phyloP scores from a whole-genome alignment of 2,113 vertebrate species.

The Pluvialis apricaria region DNA sequence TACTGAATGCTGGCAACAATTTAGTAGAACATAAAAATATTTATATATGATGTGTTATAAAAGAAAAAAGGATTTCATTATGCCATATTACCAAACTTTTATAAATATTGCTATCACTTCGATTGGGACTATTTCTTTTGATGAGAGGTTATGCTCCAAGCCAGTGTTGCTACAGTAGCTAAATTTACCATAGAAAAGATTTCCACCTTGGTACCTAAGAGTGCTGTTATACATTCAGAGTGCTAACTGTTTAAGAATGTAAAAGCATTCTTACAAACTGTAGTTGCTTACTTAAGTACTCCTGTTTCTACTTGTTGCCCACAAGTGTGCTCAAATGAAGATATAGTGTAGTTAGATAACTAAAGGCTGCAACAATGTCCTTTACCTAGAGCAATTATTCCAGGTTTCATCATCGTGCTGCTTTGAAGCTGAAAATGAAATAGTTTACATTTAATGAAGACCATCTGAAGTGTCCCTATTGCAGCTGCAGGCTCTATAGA shows the following conservation, averaged over 20 bases:
- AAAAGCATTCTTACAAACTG: not conserved
- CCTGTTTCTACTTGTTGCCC: not conserved
- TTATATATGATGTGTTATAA: not conserved
- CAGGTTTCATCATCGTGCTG: constrained; percentile 48
- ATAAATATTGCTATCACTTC: not conserved
- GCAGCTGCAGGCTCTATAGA: constrained; percentile 71
- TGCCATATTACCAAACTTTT: not conserved
- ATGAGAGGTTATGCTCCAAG: not conserved
- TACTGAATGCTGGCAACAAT: not conserved
- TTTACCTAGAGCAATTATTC: constrained; percentile 64
- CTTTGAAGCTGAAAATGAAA: constrained; percentile 75
- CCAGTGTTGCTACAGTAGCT: not conserved
- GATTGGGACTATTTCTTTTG: not conserved
- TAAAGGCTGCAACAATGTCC: constrained; percentile 41
- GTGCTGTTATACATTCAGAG: not conserved
- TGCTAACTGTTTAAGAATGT: not conserved
- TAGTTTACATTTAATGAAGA: constrained; percentile 64
- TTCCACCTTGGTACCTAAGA: not conserved
- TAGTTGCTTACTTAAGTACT: not conserved
- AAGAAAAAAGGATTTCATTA: not conserved
- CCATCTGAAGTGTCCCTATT: constrained; percentile 65
- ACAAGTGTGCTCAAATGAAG: not conserved
- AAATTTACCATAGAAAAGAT: not conserved
- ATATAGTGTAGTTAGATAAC: not conserved
- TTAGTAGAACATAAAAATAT: not conserved